Conservation (phyloP, 2,888 invertebrate species). For the Anthrax anthrax region DNA sequence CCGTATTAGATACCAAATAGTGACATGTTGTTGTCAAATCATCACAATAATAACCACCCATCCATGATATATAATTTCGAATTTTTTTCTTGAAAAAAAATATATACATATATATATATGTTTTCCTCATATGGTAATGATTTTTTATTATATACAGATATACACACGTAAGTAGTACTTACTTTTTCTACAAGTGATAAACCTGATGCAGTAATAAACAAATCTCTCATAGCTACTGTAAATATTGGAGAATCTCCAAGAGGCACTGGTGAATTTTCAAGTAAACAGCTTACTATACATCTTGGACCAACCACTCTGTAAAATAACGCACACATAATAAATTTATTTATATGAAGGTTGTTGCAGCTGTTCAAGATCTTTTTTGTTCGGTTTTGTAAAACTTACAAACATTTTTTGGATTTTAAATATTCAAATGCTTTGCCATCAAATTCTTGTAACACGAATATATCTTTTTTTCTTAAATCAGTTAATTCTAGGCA, state of each 20-base stretch:
- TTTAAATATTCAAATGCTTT: slow-evolving; percentile 49
- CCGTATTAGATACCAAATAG: slow-evolving; percentile 66
- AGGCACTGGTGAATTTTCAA: slow-evolving; percentile 58
- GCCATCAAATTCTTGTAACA: slow-evolving; percentile 66
- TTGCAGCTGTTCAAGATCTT: too few species aligned
- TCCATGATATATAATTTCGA: slow-evolving; percentile 49
- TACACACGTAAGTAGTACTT: too few species aligned
- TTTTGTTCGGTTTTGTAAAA: too few species aligned
- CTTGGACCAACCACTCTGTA: slow-evolving; percentile 69
- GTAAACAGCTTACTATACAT: slow-evolving; percentile 60
- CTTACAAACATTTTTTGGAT: slow-evolving; percentile 54
- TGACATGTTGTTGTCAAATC: slow-evolving; percentile 53
- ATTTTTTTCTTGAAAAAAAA: slow-evolving; percentile 40
- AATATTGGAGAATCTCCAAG: slow-evolving; percentile 60
- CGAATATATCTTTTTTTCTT: slow-evolving; percentile 55
- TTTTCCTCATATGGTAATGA: too few species aligned
- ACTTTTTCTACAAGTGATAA: slow-evolving; percentile 38
- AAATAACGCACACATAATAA: too few species aligned
- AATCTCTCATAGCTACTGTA: slow-evolving; percentile 63
- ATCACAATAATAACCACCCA: slow-evolving; percentile 60
- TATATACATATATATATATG: too few species aligned
- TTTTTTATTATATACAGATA: too few species aligned
- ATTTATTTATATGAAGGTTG: too few species aligned
- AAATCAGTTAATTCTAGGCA: slow-evolving; percentile 42
- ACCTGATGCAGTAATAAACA: slow-evolving; percentile 53